These are phyloP conservation scores for Peromyscus attwateri DNA, from an alignment of 2,797 vertebrate species.

Conservation along the genomic window DNA sequence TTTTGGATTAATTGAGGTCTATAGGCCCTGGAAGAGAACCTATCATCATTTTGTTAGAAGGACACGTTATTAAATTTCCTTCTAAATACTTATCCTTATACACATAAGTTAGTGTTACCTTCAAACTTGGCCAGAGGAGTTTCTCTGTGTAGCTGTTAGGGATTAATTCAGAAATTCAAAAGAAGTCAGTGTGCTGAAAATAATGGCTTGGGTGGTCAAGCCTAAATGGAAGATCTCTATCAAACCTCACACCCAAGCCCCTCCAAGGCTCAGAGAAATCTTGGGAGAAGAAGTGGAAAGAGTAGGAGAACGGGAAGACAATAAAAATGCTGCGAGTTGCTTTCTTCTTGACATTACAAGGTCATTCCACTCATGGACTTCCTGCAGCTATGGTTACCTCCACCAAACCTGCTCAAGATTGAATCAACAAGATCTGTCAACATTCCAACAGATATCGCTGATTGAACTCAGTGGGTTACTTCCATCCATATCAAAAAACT, in stretches of 20 bases:
- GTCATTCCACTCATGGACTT: not conserved
- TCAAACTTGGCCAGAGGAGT: not conserved
- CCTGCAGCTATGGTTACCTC: not conserved
- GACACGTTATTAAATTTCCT: not conserved
- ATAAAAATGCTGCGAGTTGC: not conserved
- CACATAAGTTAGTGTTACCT: not conserved
- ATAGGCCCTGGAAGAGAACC: not conserved
- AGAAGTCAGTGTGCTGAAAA: not conserved
- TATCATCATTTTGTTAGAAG: not conserved
- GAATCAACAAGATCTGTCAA: constrained; percentile 7
- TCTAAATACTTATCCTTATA: not conserved
- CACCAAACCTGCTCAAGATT: not conserved
- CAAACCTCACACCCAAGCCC: not conserved
- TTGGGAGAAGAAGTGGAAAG: not conserved
- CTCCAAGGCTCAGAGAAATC: not conserved
- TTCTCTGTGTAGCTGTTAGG: not conserved
- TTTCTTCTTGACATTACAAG: not conserved
- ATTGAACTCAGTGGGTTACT: not conserved
- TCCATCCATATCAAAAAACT: not conserved
- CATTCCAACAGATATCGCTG: not conserved
- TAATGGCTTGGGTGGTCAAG: not conserved
- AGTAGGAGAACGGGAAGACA: not conserved
- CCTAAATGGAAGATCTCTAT: not conserved
- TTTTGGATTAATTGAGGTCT: not conserved
- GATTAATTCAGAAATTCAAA: not conserved